Conservation (phyloP, 1,140 invertebrate species). For the Phocides pigmalion region DNA sequence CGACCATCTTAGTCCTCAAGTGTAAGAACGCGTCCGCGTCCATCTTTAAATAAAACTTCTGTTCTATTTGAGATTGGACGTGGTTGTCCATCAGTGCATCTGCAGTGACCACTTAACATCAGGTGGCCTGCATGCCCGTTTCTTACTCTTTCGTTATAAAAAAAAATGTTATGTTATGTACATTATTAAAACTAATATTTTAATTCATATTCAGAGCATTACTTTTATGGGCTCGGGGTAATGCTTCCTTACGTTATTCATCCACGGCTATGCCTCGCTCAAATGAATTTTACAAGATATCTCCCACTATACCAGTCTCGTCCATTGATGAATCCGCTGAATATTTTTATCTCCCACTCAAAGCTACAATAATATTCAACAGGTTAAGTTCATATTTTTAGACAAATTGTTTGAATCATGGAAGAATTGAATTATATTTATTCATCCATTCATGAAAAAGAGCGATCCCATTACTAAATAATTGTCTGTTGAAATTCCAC, state of each 20-base stretch:
- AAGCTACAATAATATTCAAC: background rate
- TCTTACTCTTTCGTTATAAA: too few species aligned
- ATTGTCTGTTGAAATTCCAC: too few species aligned
- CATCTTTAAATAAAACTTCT: too few species aligned
- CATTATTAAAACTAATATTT: too few species aligned
- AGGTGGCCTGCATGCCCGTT: too few species aligned
- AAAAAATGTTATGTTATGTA: too few species aligned
- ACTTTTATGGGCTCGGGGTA: background rate
- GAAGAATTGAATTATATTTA: background rate
- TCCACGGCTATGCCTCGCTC: background rate
- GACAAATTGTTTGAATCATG: background rate
- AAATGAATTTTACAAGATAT: constrained; percentile 3
- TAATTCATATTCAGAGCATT: background rate
- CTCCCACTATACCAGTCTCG: background rate
- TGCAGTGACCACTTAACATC: too few species aligned
- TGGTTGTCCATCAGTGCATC: too few species aligned
- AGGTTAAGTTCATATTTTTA: background rate
- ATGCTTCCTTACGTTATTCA: background rate
- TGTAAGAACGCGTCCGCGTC: too few species aligned
- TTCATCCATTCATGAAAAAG: background rate
- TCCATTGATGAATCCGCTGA: constrained; percentile 2
- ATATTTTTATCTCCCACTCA: background rate
- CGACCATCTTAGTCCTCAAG: too few species aligned
- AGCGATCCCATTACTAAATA: too few species aligned
- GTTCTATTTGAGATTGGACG: too few species aligned